These are phyloP conservation scores for Nomada fabriciana DNA, from an alignment of 2,888 invertebrate genomes.

Conservation along the genomic window DNA sequence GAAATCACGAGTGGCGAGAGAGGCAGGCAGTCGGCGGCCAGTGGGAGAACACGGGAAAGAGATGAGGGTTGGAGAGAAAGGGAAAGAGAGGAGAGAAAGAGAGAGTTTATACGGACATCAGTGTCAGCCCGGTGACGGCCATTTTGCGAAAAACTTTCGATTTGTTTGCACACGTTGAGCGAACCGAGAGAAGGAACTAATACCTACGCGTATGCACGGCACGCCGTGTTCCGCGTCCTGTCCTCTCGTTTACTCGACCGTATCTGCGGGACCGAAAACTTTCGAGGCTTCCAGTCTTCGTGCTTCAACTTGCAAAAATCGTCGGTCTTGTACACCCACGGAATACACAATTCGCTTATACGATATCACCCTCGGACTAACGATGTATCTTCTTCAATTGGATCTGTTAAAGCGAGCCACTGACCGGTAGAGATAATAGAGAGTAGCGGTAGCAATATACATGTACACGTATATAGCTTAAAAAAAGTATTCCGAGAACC, in stretches of 20 bases:
- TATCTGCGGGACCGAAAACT: constrained; percentile 69
- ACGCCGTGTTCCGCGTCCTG: constrained; percentile 71
- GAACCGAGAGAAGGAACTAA: constrained; percentile 78
- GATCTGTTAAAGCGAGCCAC: constrained; percentile 48
- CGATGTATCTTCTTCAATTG: constrained; percentile 43
- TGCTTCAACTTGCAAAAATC: constrained; percentile 67
- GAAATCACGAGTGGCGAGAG: constrained; percentile 83
- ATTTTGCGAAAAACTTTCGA: constrained; percentile 84
- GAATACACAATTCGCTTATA: constrained; percentile 58
- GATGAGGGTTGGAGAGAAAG: constrained; percentile 54
- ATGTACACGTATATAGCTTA: constrained; percentile 21
- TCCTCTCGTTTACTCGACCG: constrained; percentile 72
- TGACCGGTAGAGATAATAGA: constrained; percentile 54
- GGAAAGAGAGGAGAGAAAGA: constrained; percentile 55
- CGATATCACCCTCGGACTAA: constrained; percentile 54
- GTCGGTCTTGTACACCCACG: constrained; percentile 45
- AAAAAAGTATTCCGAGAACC: constrained; percentile 62
- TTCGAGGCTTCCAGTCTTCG: constrained; percentile 66
- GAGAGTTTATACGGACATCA: constrained; percentile 82
- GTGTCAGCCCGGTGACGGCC: constrained; percentile 83
- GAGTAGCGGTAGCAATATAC: constrained; percentile 1
- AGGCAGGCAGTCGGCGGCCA: constrained; percentile 71
- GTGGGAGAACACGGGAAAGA: constrained; percentile 56
- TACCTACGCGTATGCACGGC: constrained; percentile 81
- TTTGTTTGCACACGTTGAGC: constrained; percentile 78